Evolutionary conservation across 2,797 vertebrate genomes (phyloP).

Genomic region (Betta splendens): DNA sequence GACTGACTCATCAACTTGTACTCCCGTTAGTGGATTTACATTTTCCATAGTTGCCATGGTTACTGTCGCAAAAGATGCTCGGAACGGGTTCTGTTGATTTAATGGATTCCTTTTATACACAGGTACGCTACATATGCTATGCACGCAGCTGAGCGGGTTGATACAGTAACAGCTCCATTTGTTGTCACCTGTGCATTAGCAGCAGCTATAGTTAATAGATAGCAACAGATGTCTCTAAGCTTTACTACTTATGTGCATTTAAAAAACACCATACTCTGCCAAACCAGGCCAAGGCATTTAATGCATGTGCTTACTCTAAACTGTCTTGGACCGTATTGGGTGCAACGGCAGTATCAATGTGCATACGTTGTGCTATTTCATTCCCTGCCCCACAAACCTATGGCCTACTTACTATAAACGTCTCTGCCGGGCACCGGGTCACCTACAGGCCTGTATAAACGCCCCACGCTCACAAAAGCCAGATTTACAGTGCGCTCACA

Average conservation of each 20-base stretch:
- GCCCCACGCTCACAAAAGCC: constrained; percentile 24
- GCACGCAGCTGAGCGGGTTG: too few relatives aligned
- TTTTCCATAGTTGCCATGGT: constrained; percentile 4
- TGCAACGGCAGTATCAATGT: constrained; percentile 13
- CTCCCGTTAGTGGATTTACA: constrained; percentile 6
- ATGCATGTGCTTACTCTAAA: not conserved
- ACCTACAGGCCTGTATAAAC: constrained; percentile 54
- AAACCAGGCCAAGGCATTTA: not conserved
- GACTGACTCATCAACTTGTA: constrained; percentile 5
- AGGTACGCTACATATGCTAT: too few relatives aligned
- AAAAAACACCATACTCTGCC: too few relatives aligned
- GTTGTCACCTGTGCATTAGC: not conserved
- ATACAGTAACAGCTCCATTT: too few relatives aligned
- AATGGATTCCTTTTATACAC: not conserved
- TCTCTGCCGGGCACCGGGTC: constrained; percentile 14
- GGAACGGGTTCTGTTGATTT: too few relatives aligned
- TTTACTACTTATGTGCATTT: not conserved
- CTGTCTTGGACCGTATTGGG: not conserved
- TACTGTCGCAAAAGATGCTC: constrained; percentile 1
- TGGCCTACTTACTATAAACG: constrained; percentile 48
- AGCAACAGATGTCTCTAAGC: not conserved
- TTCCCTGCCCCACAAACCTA: constrained; percentile 20
- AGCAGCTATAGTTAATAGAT: too few relatives aligned
- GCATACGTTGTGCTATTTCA: constrained; percentile 11
- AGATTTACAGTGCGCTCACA: constrained; percentile 45